Conservation (phyloP, 2,797 vertebrate genomes). For the Gambusia yucatana region DNA sequence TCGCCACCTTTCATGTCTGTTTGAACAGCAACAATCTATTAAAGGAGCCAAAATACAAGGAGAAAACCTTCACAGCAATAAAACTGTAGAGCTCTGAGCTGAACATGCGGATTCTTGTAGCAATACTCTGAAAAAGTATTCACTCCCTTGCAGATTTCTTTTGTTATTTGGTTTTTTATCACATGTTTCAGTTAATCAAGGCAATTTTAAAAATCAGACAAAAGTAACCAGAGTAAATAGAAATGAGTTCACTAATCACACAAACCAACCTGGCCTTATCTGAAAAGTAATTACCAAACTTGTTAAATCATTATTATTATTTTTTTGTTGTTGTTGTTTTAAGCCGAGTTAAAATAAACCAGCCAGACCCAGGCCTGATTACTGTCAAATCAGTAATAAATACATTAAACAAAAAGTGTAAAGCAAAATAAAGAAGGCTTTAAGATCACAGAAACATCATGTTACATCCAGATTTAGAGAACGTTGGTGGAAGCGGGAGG, state of each 20-base stretch:
- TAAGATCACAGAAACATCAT: background rate
- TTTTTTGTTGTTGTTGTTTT: background rate
- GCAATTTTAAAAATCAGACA: background rate
- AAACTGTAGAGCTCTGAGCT: background rate
- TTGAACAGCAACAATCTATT: slow-evolving; percentile 6
- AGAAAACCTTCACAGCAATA: background rate
- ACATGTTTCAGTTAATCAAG: background rate
- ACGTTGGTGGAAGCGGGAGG: background rate
- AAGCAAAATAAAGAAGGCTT: background rate
- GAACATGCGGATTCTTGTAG: background rate
- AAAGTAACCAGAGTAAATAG: background rate
- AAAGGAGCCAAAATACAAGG: slow-evolving; percentile 1
- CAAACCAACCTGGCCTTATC: background rate
- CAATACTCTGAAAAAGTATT: background rate
- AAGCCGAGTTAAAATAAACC: background rate
- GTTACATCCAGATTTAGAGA: background rate
- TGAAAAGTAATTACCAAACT: background rate
- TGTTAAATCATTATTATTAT: background rate
- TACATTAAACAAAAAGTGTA: background rate
- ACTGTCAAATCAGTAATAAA: background rate
- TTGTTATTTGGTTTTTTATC: background rate
- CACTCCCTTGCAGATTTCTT: background rate
- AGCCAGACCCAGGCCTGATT: background rate
- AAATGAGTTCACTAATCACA: background rate
- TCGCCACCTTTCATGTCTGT: background rate